Evolutionary conservation across 23 tunicate species (phyloP), one percentile per base, ranked within the genome.

Genomic region (Botrylloides violaceus): DNA sequence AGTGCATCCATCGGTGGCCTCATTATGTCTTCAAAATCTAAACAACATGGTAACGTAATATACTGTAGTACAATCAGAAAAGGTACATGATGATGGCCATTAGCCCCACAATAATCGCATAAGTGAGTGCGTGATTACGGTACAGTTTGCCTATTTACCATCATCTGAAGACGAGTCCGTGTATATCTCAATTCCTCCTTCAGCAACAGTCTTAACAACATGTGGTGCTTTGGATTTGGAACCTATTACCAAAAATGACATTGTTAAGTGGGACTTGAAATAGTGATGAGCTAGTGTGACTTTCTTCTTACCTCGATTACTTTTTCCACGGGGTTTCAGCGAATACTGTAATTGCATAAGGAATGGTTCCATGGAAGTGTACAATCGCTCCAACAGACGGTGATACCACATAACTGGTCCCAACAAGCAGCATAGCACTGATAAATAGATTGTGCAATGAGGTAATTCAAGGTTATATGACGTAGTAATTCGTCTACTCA

Each of bases 341-440:
- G 81, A 76, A 76, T 87, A 76, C 48, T 76, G 82, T 38, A 88
- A 59, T 66, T 82, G 88, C 75, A 72, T 62, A 12, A 88, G 53
- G 64, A 77, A 82, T 7, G 88, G 88, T 72, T 88, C 88, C 57
- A 88, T 30, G 2, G 36, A 35, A 20, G 64, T 34, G 47, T 88
- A 88, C 4, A 64, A 29, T 27, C 48, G 64, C 24, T 77, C 88
- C 43, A 76, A 29, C 50, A 72, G 20, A 49, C 75, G 33, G 29
- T 78, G 81, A 59, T 82, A 77, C 80, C 78, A 65, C 50, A 82
- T 20, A 35, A 73, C 22, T 35, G 96, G 96, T 77, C 82, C 77
- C 32, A 88, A 28, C 49, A 81, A 77, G 20, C 59, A 21, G 49
- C 81, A 77, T 9, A 78, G 12, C 77, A 88, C 71, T 68, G 58